A percentile compares a stretch with the other conserved stretches of the same genome.
Evolutionary conservation across 2,888 invertebrate species (phyloP).

Genomic region (Parnassius apollo): DNA sequence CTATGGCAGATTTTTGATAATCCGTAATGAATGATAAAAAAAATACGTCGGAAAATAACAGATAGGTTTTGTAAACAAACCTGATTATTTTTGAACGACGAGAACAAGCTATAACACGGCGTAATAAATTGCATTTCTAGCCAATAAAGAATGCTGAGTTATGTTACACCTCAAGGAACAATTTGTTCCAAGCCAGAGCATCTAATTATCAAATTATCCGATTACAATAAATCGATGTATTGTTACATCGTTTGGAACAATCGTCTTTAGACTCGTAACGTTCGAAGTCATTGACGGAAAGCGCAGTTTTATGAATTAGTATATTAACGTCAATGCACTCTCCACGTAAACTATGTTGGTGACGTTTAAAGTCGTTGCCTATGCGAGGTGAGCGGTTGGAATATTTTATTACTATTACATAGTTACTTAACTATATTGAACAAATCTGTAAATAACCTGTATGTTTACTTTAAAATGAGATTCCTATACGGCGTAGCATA

Average conservation of each 20-base stretch:
- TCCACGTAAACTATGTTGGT: constrained; percentile 4
- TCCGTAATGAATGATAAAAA: too few relatives aligned
- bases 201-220: constrained; percentile 22
- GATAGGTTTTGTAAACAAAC: too few relatives aligned
- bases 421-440: not conserved
- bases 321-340: constrained; percentile 14
- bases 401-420: constrained; percentile 9
- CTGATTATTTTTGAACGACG: too few relatives aligned
- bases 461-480: not conserved
- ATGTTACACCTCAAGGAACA: constrained; percentile 8
- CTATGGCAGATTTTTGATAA: too few relatives aligned
- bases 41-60: too few relatives aligned
- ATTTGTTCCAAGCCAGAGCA: constrained; percentile 24
- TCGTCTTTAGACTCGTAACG: not conserved
- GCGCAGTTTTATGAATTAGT: constrained; percentile 9
- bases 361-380: constrained; percentile 7
- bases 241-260: not conserved
- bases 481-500: too few relatives aligned
- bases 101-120: not conserved
- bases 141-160: constrained; percentile 17
- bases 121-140: constrained; percentile 12
- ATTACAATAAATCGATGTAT: constrained; percentile 15
- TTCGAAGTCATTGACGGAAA: not conserved
- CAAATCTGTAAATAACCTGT: not conserved
- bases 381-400: not conserved